phyloP scores from a whole-genome alignment of 2,888 invertebrate species.

The Ischnus inquisitorius region DNA sequence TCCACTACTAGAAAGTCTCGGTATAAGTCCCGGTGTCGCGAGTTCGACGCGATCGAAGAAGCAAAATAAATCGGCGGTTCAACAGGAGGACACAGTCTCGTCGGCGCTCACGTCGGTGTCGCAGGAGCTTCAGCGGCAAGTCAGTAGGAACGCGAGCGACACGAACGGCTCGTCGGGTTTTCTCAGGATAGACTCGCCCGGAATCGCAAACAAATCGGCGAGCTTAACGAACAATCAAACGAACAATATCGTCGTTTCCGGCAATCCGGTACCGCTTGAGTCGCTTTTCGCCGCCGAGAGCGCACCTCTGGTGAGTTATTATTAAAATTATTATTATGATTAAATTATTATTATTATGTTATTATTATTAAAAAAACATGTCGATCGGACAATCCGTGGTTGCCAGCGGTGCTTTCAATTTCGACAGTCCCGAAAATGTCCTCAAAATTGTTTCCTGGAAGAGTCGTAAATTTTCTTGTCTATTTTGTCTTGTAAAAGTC shows the following conservation, averaged over 20 bases:
- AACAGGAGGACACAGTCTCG: constrained; percentile 71
- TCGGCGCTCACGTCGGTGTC: constrained; percentile 74
- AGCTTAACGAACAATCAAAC: constrained; percentile 75
- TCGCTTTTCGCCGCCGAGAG: constrained; percentile 77
- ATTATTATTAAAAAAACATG: no score
- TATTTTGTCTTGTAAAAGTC: no score
- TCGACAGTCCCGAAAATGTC: no score
- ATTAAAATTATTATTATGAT: background rate
- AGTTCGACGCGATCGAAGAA: constrained; percentile 76
- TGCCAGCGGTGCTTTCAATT: no score
- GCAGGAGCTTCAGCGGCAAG: constrained; percentile 73
- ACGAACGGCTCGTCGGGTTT: constrained; percentile 80
- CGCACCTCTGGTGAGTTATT: constrained; percentile 69
- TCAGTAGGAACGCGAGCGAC: constrained; percentile 74
- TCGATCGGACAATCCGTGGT: no score
- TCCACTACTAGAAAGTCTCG: constrained; percentile 70
- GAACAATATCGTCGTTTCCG: constrained; percentile 70
- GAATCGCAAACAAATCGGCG: constrained; percentile 58
- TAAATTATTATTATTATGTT: no score
- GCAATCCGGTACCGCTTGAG: constrained; percentile 77
- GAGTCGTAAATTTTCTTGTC: no score
- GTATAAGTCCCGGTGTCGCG: constrained; percentile 58
- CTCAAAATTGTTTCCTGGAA: no score
- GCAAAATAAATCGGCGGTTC: constrained; percentile 70
- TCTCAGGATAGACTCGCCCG: constrained; percentile 84